Conservation (phyloP, 2,888 invertebrate species). For the Dasysyrphus tricinctus region DNA sequence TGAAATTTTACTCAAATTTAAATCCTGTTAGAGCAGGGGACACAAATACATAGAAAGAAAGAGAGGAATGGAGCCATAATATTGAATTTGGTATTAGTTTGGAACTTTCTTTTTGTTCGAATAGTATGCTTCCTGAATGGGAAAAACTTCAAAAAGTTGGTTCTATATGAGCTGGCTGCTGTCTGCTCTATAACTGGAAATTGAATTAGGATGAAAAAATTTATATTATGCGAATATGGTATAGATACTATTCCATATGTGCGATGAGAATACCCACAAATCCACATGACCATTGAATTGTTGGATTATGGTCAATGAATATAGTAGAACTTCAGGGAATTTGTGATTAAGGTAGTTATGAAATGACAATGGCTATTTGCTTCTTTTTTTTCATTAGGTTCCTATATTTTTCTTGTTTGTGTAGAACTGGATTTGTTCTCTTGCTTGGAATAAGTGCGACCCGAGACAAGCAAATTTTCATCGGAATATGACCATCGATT, state of each 20-base stretch:
- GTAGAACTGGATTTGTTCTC: too few species aligned
- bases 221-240: background rate
- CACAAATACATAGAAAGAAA: background rate
- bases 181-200: conserved; percentile 35
- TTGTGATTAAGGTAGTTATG: background rate
- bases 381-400: too few species aligned
- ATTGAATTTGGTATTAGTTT: conserved; percentile 63
- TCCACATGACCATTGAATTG: conserved; percentile 43
- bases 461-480: too few species aligned
- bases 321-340: conserved; percentile 1
- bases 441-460: too few species aligned
- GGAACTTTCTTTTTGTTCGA: conserved; percentile 30
- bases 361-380: too few species aligned
- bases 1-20: conserved; percentile 62
- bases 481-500: too few species aligned
- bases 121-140: conserved; percentile 51
- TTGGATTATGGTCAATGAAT: conserved; percentile 28
- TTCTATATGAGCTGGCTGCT: conserved; percentile 18
- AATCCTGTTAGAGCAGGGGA: conserved; percentile 61
- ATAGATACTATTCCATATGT: conserved; percentile 1
- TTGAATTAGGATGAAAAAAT: conserved; percentile 52
- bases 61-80: conserved; percentile 12
- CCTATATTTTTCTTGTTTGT: too few species aligned
- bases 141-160: conserved; percentile 20
- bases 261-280: conserved; percentile 19